Evolutionary conservation across 2,113 vertebrate genomes (phyloP), one percentile per base, ranked within the genome.

Genomic region (Bufo gargarizans): DNA sequence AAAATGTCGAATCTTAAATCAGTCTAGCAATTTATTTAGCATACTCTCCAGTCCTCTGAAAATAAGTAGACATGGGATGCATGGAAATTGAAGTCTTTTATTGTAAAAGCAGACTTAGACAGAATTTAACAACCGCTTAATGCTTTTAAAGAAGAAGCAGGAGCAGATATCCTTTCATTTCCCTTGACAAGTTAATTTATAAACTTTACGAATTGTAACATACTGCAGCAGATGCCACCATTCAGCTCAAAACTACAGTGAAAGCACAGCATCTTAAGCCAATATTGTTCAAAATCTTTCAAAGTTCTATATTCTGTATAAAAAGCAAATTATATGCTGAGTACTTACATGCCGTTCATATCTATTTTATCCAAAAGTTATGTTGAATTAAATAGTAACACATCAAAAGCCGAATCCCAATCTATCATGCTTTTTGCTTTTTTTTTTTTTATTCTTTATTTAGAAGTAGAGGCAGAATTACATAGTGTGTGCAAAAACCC

Each of bases 291-390:
- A 74, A 47, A 74, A 76, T 56, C 61, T 50, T 83, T 83, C 22
- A 7, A 58, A 56, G 53, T 59, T 47, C 50, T 45, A 59, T 74
- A 45, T 74, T 85, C 22, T 72, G 72, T 59, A 56, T 85, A 69
- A 85, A 59, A 85, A 85, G 83, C 49, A 85, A 85, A 85, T 85
- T 56, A 85, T 33, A 47, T 85, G 69, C 83, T 19, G 83, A 74
- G 16, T 74, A 56, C 83, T 9, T 74, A 56, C 83, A 43, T 47
- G 63, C 63, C 71, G 50, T 43, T 84, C 63, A 72, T 85, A 74
- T 85, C 69, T 69, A 56, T 74, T 85, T 85, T 85, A 85, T 16
- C 82, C 11, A 53, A 71, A 67, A 84, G 59, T n/a, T 63, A 71
- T 84, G 82, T 53, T 10, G 82, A 84, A 53, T 71, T 67, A 84